phyloP scores from a whole-genome alignment of 2,888 invertebrate genomes.

The Lasioglossum figueresi region DNA sequence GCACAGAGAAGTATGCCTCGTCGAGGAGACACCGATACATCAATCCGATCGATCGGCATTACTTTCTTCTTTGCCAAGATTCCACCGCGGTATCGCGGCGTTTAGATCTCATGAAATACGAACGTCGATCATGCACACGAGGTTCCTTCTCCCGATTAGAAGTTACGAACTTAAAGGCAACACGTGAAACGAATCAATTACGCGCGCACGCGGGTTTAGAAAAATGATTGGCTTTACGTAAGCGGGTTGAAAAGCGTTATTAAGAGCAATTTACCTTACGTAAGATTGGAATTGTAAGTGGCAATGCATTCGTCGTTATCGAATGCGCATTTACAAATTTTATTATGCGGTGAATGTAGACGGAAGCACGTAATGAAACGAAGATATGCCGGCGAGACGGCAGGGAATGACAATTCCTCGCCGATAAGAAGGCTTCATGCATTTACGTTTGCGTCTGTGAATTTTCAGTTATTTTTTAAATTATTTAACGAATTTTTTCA shows the following conservation, averaged over 20 bases:
- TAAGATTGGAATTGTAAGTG: conserved; percentile 41
- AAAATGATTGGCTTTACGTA: conserved; percentile 47
- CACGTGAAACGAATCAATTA: conserved; percentile 1
- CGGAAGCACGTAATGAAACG: neutral
- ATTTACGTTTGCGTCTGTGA: neutral
- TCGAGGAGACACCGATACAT: neutral
- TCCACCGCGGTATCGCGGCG: neutral
- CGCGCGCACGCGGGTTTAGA: neutral
- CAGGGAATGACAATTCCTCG: neutral
- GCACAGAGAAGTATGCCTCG: neutral
- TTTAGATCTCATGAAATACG: conserved; percentile 8
- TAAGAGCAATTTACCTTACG: conserved; percentile 44
- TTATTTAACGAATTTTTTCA: neutral
- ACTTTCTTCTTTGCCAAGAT: conserved; percentile 20
- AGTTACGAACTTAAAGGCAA: neutral
- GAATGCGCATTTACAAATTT: conserved; percentile 15
- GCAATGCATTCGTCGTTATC: neutral
- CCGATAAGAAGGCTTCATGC: neutral
- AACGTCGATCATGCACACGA: neutral
- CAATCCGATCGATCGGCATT: conserved; percentile 9
- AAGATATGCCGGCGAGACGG: neutral
- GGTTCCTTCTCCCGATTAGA: neutral
- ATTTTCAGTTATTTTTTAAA: neutral
- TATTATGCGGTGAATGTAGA: neutral
- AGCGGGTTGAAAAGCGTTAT: conserved; percentile 38